These are phyloP conservation scores for Babylonia areolata DNA, from an alignment of 1,140 invertebrate genomes.

Conservation along the genomic window DNA sequence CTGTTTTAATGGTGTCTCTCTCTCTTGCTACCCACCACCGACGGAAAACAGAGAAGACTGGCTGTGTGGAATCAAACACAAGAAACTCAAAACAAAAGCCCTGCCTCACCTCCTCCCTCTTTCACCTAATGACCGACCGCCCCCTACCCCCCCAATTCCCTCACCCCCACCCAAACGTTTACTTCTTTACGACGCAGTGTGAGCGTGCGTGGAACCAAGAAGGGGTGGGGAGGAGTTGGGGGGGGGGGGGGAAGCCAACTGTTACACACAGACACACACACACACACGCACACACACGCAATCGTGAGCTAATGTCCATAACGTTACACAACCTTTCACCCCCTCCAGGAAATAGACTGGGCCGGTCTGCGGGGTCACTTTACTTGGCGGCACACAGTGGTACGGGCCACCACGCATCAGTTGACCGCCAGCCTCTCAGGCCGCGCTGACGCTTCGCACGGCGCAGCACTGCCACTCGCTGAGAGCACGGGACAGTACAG, in stretches of 20 bases:
- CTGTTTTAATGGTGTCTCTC: slow-evolving; percentile 28
- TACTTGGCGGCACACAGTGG: slow-evolving; percentile 61
- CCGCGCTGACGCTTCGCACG: slow-evolving; percentile 61
- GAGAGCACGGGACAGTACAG: not conserved
- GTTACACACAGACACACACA: no score
- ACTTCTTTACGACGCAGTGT: not conserved
- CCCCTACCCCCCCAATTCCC: not conserved
- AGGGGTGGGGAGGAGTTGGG: no score
- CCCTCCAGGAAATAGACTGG: slow-evolving; percentile 62
- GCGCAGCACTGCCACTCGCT: slow-evolving; percentile 16
- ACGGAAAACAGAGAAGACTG: not conserved
- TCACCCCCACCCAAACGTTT: no score
- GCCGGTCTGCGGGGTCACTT: slow-evolving; percentile 66
- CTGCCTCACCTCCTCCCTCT: not conserved
- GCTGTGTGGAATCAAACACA: slow-evolving; percentile 28
- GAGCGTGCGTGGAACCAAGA: slow-evolving; percentile 23
- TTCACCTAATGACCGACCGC: not conserved
- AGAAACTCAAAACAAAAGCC: not conserved
- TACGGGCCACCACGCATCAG: slow-evolving; percentile 65
- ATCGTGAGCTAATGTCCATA: slow-evolving; percentile 56
- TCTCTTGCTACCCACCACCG: slow-evolving; percentile 30
- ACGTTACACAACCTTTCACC: slow-evolving; percentile 63
- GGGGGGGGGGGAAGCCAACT: slow-evolving; percentile 37
- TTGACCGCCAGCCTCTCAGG: slow-evolving; percentile 65
- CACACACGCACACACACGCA: no score